Conservation (phyloP, 2,797 vertebrate genomes). For the Schizopygopsis pylzovi region DNA sequence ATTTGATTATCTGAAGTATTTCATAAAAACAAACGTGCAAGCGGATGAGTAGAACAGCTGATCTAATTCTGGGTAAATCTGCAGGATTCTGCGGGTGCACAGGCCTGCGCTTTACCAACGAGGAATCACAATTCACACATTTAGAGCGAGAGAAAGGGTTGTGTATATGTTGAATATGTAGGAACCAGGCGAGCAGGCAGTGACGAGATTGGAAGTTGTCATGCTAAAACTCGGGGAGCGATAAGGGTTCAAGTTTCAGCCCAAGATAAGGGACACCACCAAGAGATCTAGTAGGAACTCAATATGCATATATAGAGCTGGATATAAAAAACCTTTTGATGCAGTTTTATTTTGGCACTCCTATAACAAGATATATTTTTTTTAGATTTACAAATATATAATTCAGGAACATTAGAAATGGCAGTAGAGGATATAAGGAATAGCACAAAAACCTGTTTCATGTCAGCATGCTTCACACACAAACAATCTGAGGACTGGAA, state of each 20-base stretch:
- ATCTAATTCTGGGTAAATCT: background rate
- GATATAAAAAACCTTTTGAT: constrained; percentile 67
- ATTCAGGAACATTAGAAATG: constrained; percentile 68
- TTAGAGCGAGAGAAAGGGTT: background rate
- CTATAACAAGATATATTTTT: constrained; percentile 68
- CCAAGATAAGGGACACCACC: constrained; percentile 51
- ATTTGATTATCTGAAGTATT: background rate
- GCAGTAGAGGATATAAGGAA: constrained; percentile 65
- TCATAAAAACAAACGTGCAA: background rate
- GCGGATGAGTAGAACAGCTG: background rate
- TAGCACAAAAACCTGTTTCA: constrained; percentile 62
- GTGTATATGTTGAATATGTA: constrained; percentile 16
- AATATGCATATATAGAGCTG: constrained; percentile 58
- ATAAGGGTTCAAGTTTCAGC: constrained; percentile 48
- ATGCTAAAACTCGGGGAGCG: constrained; percentile 57
- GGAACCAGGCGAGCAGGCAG: constrained; percentile 41
- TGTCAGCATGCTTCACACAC: constrained; percentile 68
- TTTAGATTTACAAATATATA: constrained; percentile 65
- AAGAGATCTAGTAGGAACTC: constrained; percentile 59
- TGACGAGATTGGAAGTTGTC: constrained; percentile 40
- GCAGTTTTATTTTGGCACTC: constrained; percentile 78
- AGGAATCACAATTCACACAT: constrained; percentile 12
- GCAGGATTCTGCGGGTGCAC: background rate
- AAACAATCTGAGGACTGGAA: constrained; percentile 47
- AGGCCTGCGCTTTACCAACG: background rate